Evolutionary conservation across 2,113 vertebrate genomes (phyloP).

Genomic region (Scophthalmus maximus): DNA sequence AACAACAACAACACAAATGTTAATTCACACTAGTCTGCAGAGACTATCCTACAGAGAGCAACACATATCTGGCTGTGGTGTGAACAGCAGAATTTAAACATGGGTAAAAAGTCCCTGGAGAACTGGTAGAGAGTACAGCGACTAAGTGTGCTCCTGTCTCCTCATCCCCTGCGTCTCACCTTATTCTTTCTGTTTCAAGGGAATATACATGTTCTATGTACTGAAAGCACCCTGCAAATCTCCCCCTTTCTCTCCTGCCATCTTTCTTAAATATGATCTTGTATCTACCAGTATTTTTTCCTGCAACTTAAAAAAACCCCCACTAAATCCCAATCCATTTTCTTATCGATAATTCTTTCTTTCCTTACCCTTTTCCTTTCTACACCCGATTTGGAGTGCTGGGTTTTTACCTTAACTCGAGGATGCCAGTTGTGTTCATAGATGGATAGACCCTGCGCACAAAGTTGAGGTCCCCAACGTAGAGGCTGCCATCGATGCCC

Average conservation of each 20-base stretch:
- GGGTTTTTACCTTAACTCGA: conserved; percentile 90
- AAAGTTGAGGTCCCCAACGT: conserved; percentile 97
- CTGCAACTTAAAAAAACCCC: no score
- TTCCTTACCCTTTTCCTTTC: neutral
- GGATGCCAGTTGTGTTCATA: conserved; percentile 95
- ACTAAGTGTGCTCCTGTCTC: conserved; percentile 20
- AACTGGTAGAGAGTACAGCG: conserved; percentile 44
- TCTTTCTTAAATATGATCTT: conserved; percentile 3
- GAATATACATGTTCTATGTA: no score
- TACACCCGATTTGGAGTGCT: neutral
- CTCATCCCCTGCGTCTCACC: conserved; percentile 45
- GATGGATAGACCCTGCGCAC: conserved; percentile 96
- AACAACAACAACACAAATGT: conserved; percentile 67
- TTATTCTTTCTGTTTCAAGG: conserved; percentile 24
- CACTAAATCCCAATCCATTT: no score
- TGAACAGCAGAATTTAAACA: conserved; percentile 62
- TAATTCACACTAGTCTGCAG: conserved; percentile 63
- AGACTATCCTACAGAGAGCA: conserved; percentile 42
- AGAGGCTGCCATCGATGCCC: conserved; percentile 96
- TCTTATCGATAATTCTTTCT: no score
- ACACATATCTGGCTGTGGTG: conserved; percentile 51
- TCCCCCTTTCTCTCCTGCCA: neutral
- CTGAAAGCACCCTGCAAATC: conserved; percentile 24
- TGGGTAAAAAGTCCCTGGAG: conserved; percentile 64
- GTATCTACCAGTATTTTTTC: conserved; percentile 3